A percentile compares a stretch with the other conserved stretches of the same genome.
phyloP scores from a whole-genome alignment of 30 jellyfish, hydroid and myxozoan species.

The Aurelia aurita region DNA sequence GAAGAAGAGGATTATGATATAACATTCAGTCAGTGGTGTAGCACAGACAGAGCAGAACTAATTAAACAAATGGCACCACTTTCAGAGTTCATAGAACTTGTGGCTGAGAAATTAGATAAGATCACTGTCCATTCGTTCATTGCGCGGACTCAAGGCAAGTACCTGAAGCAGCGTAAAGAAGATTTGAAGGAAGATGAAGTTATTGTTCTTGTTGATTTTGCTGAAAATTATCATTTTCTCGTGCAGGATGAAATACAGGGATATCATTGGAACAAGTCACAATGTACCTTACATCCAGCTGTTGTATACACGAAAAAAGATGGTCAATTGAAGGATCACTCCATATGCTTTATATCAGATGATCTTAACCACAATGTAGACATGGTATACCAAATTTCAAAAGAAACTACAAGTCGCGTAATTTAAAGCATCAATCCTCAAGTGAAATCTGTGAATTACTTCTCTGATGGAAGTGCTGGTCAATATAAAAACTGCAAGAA shows the following conservation, averaged over 20 bases:
- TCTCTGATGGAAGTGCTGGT: conserved; percentile 89
- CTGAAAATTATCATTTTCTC: conserved; percentile 69
- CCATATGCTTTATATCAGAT: conserved; percentile 77
- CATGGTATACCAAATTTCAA: conserved; percentile 46
- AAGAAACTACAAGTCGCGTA: conserved; percentile 1
- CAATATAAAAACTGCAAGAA: conserved; percentile 81
- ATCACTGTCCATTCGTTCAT: conserved; percentile 76
- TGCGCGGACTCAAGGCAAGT: conserved; percentile 57
- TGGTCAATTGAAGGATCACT: not conserved
- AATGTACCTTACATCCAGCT: conserved; percentile 63
- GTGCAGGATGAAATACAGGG: conserved; percentile 74
- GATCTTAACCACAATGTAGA: conserved; percentile 59
- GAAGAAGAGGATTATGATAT: conserved; percentile 19
- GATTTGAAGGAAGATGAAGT: conserved; percentile 37
- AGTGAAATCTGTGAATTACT: conserved; percentile 25
- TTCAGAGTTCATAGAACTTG: conserved; percentile 59
- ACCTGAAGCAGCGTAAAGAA: conserved; percentile 40
- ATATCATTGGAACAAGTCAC: conserved; percentile 60
- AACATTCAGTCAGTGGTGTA: conserved; percentile 56
- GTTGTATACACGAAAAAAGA: conserved; percentile 25
- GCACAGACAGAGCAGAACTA: conserved; percentile 52
- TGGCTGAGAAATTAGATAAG: conserved; percentile 56
- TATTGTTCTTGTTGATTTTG: conserved; percentile 54
- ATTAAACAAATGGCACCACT: not conserved
- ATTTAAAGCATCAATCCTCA: conserved; percentile 6